Evolutionary conservation across 1,140 invertebrate genomes (phyloP), one percentile per base, ranked within the genome.

Genomic region (Pogonomyrmex californicus): DNA sequence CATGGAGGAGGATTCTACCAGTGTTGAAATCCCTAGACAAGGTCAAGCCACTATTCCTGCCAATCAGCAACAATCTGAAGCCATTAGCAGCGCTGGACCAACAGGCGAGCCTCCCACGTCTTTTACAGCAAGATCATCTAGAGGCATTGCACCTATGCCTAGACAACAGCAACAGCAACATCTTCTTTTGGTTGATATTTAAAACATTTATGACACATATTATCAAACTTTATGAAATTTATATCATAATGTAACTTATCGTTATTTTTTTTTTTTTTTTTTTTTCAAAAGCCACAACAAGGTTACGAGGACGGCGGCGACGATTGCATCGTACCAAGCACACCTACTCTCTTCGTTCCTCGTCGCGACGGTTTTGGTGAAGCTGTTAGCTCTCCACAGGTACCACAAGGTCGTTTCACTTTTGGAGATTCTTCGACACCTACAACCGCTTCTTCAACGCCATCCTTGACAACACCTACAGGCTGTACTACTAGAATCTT

Each of bases 251-350:
- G 4, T 5, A 47, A 47, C 7, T 60, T 60, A 14, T 68, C 1
- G 6, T 65, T 41, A 1, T 85, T 90, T 62, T 85, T 87, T 76
- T 87, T 62, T 75, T 62, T 56, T 7, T 87, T 87, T 76, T 87
- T 62, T 75, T 62, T 56, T 7, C 87, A 85, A 60, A 23, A 93
- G 94, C 95, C 92, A 23, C 95, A 94, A 62, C 95, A 95, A 82
- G 94, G 95, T 23, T 95, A 95, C 62, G 97, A 97, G 90, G 98
- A 98, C 91, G 97, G 97, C 36, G 97, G 97, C 4, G 98, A 98
- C 93, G 98, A 99, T 92, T 97, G 98, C 75, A 98, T 98, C 88
- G 98, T 99, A 14, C 98, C 98, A 5, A 98, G 98, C 77, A 99
- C 98, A 1, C 98, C 98, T 0, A 99, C 98, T 0, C 94, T 99